phyloP scores from a whole-genome alignment of 64 coral and sea anemone species.

The Montipora foliosa region DNA sequence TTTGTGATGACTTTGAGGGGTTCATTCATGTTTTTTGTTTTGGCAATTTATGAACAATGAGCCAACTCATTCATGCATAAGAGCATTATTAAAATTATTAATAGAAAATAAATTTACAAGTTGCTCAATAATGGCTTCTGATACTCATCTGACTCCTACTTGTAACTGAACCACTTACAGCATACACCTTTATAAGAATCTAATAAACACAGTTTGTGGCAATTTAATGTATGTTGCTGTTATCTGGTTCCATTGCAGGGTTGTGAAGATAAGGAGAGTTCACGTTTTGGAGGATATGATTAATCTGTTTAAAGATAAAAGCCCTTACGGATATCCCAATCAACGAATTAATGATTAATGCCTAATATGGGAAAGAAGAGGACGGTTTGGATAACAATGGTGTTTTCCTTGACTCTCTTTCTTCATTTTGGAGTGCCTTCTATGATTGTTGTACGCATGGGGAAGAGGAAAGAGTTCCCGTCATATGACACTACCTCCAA shows the following conservation, averaged over 20 bases:
- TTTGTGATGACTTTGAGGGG: no score
- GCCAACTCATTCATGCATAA: no score
- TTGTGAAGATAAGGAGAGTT: constrained; percentile 18
- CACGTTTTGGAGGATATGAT: constrained; percentile 12
- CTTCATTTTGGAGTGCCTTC: constrained; percentile 3
- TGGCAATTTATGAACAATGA: no score
- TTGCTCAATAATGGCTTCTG: neutral
- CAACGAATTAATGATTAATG: constrained; percentile 9
- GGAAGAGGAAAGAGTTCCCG: constrained; percentile 10
- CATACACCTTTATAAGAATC: neutral
- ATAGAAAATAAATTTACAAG: no score
- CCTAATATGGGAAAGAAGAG: constrained; percentile 17
- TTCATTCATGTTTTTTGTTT: no score
- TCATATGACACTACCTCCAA: constrained; percentile 11
- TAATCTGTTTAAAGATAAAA: constrained; percentile 2
- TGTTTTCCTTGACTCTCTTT: neutral
- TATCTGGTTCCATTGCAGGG: constrained; percentile 2
- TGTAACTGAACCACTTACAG: neutral
- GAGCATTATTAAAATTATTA: neutral
- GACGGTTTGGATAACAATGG: constrained; percentile 5
- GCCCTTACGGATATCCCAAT: neutral
- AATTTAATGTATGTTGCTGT: neutral
- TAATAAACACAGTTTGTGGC: neutral
- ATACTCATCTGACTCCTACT: neutral
- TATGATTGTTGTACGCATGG: constrained; percentile 14